phyloP scores from a whole-genome alignment of 2,797 vertebrate genomes.

The Babyrousa celebensis region DNA sequence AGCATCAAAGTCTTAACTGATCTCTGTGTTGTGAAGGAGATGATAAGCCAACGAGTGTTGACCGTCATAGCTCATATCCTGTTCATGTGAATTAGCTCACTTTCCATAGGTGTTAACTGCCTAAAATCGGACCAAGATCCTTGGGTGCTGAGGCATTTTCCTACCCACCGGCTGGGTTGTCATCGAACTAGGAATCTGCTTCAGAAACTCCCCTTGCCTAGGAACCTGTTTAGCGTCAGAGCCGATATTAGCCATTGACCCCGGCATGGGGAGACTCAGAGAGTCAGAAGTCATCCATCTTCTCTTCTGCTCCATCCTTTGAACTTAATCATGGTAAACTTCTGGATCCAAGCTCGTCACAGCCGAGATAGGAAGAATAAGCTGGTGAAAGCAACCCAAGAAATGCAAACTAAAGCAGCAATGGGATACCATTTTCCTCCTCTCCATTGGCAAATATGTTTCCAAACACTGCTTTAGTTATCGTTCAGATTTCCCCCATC shows the following conservation, averaged over 20 bases:
- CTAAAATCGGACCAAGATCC: not conserved
- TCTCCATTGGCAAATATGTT: not conserved
- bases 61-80: not conserved
- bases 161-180: not conserved
- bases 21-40: not conserved
- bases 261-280: not conserved
- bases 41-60: not conserved
- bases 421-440: not conserved
- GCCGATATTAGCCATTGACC: not conserved
- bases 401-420: not conserved
- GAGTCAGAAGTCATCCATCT: conserved; percentile 50
- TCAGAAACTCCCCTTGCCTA: conserved; percentile 2
- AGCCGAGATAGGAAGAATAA: not conserved
- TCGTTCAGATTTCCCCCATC: not conserved
- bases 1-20: not conserved
- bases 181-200: not conserved
- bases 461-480: not conserved
- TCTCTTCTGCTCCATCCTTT: not conserved
- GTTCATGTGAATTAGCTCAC: not conserved
- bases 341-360: not conserved
- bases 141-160: not conserved
- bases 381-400: not conserved
- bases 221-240: not conserved
- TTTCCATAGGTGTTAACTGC: not conserved
- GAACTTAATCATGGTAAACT: not conserved